Conservation (phyloP, 2,888 invertebrate species). For the Chymomyza procnemis region DNA sequence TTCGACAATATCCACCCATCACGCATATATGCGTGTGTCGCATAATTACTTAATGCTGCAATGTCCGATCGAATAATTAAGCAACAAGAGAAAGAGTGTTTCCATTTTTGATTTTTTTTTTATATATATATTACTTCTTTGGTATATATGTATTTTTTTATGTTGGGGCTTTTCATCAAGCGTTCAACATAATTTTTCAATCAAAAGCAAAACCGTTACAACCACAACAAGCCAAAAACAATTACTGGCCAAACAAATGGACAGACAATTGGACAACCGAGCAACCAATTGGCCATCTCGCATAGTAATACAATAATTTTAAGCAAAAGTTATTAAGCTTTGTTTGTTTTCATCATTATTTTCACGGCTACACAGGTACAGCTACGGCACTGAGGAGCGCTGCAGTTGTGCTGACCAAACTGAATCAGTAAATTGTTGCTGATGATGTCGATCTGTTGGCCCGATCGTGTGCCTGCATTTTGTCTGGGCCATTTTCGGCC, state of each 20-base stretch:
- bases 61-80: not conserved
- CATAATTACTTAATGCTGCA: not conserved
- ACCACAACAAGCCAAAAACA: constrained; percentile 39
- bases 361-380: constrained; percentile 57
- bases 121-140: no score
- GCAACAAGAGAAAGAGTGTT: constrained; percentile 1
- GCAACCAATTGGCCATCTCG: constrained; percentile 5
- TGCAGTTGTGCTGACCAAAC: not conserved
- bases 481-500: constrained; percentile 63
- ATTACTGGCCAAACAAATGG: constrained; percentile 42
- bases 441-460: constrained; percentile 30
- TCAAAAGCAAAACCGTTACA: constrained; percentile 22
- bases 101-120: constrained; percentile 7
- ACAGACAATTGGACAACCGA: not conserved
- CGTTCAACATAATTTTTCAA: not conserved
- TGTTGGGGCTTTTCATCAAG: constrained; percentile 1
- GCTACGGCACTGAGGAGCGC: not conserved
- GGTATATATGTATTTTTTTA: no score
- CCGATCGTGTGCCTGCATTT: constrained; percentile 24
- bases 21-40: not conserved
- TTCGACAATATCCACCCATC: no score
- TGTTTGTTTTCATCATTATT: constrained; percentile 76
- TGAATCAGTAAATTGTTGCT: not conserved
- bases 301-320: constrained; percentile 39
- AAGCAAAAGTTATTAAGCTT: constrained; percentile 75